A percentile compares a stretch with the other conserved stretches of the same genome.
phyloP scores from a whole-genome alignment of 2,888 invertebrate genomes.

The Mimas tiliae region DNA sequence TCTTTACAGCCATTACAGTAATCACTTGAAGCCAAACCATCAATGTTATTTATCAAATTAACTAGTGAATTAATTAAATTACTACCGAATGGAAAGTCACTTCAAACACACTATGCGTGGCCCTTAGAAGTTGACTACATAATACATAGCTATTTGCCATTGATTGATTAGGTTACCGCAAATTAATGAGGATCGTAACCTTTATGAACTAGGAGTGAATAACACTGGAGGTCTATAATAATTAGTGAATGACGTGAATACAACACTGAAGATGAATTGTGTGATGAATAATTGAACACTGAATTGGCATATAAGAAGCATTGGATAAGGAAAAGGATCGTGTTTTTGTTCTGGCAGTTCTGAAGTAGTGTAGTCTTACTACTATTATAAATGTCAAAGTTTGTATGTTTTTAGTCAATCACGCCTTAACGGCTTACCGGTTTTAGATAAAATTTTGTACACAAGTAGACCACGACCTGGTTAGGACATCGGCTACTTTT shows the following conservation, averaged over 20 bases:
- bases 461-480: too few relatives aligned
- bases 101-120: constrained; percentile 25
- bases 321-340: too few relatives aligned
- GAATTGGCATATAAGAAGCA: neutral
- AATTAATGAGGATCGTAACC: constrained; percentile 39
- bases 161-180: constrained; percentile 43
- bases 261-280: neutral
- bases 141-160: constrained; percentile 32
- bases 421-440: too few relatives aligned
- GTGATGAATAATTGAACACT: neutral
- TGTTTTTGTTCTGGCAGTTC: too few relatives aligned
- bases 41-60: constrained; percentile 9
- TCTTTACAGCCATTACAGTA: neutral
- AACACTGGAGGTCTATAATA: neutral
- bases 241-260: neutral
- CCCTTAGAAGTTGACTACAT: constrained; percentile 29
- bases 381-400: too few relatives aligned
- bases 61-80: constrained; percentile 18
- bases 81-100: constrained; percentile 17
- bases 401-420: too few relatives aligned
- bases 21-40: neutral
- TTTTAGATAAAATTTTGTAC: too few relatives aligned
- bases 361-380: too few relatives aligned
- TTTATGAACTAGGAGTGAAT: constrained; percentile 18
- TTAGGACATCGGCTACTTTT: too few relatives aligned